Evolutionary conservation across 1,140 invertebrate genomes (phyloP), one percentile per base, ranked within the genome.

Genomic region (Chironomus tepperi): DNA sequence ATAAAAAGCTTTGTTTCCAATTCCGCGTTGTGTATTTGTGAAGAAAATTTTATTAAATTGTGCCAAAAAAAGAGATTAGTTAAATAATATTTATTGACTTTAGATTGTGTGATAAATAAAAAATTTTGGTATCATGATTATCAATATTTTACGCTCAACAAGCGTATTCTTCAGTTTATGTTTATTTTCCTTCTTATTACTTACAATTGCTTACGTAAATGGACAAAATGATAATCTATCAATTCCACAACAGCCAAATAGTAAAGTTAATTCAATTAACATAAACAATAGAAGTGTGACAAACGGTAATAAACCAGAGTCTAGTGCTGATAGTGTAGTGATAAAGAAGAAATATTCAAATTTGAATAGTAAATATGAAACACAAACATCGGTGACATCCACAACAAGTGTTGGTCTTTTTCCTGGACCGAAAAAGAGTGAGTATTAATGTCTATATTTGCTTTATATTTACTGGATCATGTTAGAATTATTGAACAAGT

Each of bases 361-460:
- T 70, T 19, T 70, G 10, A 70, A 70, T 70, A 70, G 65, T 18
- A 70, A 70, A 70, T 70, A 70, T 70, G 65, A 19, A 10, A 70
- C 65, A 70, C 65, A 70, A 12, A 21, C 65, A 7, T 0, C 65
- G 7, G 19, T 70, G 10, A 70, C 65, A 18, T 70, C 65, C 2
- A 16, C 16, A 18, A 16, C 16, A 16, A n/a, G 9, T 18, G 16
- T 70, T 19, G 65, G 65, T 19, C 19, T 70, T 19, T 70, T 19
- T 21, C 47, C 47, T 57, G 47, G 47, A n/a, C 7, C 5, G n/a
- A 70, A 70, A 70, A 70, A 70, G 18, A 70, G 65, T 70, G 18
- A 70, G 65, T 70, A 70, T 18, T 19, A 19, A 19, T 70, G 5
- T 7, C 1, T 18, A 8, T 19, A 21, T 70, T 70, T 9, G 2